A percentile compares a stretch with the other conserved stretches of the same genome.
phyloP scores from a whole-genome alignment of 30 jellyfish, hydroid and myxozoan species.

The Aurelia sp. region DNA sequence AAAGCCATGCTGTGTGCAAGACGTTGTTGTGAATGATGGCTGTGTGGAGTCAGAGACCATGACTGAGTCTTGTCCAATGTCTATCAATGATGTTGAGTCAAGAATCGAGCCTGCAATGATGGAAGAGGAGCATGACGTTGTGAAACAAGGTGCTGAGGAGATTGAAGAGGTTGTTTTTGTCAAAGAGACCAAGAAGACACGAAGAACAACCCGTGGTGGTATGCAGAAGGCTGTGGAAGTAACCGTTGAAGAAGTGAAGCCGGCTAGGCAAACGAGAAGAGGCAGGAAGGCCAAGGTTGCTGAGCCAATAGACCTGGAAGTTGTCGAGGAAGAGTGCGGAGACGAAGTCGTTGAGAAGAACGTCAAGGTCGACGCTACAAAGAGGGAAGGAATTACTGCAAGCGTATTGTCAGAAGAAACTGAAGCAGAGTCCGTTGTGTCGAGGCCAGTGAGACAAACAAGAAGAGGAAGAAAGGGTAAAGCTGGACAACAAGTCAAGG shows the following conservation, averaged over 20 bases:
- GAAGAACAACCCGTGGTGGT: no score
- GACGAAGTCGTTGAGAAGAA: neutral
- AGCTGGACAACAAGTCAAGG: neutral
- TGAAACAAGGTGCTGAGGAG: neutral
- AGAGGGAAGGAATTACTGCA: neutral
- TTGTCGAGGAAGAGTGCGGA: no score
- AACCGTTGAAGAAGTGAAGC: neutral
- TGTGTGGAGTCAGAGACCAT: neutral
- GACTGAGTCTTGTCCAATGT: neutral
- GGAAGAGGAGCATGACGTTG: no score
- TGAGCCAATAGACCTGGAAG: neutral
- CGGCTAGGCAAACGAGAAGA: neutral
- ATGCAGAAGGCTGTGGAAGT: neutral
- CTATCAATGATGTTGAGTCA: neutral
- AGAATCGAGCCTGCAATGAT: neutral
- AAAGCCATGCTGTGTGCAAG: neutral
- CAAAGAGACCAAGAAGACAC: neutral
- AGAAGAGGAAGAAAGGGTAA: neutral
- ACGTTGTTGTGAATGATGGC: no score
- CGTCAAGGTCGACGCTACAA: neutral
- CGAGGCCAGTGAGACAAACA: neutral
- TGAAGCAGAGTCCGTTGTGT: neutral
- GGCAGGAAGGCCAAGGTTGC: neutral
- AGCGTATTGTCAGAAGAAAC: neutral
- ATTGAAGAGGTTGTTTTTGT: neutral